A percentile compares a stretch with the other conserved stretches of the same genome.
Conservation (phyloP, 2,888 invertebrate species). For the Clepsis dumicolana region DNA sequence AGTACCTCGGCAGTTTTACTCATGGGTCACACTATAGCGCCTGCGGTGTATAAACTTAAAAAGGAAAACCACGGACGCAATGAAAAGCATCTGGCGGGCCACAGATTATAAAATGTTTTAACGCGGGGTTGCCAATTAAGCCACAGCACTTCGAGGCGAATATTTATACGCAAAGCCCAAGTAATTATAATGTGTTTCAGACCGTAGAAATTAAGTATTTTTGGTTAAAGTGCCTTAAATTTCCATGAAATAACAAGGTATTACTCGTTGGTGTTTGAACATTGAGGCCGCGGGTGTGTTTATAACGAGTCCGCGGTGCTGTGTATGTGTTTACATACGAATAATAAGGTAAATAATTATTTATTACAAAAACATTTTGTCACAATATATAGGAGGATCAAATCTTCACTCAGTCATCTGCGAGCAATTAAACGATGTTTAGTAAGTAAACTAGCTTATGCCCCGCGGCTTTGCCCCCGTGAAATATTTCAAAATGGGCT, state of each 20-base stretch:
- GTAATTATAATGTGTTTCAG: slow-evolving; percentile 27
- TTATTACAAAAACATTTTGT: too few species aligned
- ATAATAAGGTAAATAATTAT: too few species aligned
- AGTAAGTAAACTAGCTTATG: too few species aligned
- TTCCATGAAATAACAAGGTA: slow-evolving; percentile 5
- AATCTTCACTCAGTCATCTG: too few species aligned
- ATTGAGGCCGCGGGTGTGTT: background rate
- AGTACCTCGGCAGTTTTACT: too few species aligned
- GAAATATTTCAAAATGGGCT: too few species aligned
- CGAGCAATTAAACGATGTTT: too few species aligned
- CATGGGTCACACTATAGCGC: too few species aligned
- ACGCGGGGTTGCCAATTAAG: slow-evolving; percentile 20
- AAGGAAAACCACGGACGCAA: slow-evolving; percentile 14
- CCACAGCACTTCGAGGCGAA: slow-evolving; percentile 10
- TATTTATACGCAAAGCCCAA: slow-evolving; percentile 25
- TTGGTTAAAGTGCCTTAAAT: background rate
- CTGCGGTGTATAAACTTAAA: background rate
- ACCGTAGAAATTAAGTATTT: slow-evolving; percentile 21
- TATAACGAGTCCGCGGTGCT: background rate
- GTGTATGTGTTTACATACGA: too few species aligned
- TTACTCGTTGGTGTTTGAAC: background rate
- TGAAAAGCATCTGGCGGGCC: slow-evolving; percentile 29
- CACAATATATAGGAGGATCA: too few species aligned
- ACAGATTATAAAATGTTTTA: slow-evolving; percentile 32
- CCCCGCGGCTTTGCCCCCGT: too few species aligned